A percentile compares a stretch with the other conserved stretches of the same genome.
Evolutionary conservation across 2,888 invertebrate species (phyloP).

Genomic region (Tryphoninae sp.): DNA sequence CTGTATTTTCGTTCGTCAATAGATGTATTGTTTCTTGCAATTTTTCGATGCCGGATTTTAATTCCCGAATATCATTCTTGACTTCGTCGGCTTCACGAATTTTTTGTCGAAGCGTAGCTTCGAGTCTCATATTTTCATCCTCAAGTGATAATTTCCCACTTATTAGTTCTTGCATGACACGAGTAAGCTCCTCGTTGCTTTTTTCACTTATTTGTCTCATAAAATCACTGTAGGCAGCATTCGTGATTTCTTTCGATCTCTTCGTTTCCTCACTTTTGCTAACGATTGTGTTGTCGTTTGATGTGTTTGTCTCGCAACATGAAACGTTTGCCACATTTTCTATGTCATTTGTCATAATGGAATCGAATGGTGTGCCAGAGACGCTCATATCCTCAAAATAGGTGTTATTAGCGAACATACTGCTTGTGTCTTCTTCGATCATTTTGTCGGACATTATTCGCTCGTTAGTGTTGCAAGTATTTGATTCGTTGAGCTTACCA

Average conservation of each 20-base stretch:
- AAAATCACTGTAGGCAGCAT: slow-evolving; percentile 52
- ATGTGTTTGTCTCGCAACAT: slow-evolving; percentile 11
- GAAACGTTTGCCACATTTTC: slow-evolving; percentile 28
- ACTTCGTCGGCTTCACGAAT: slow-evolving; percentile 74
- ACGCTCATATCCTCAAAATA: slow-evolving; percentile 72
- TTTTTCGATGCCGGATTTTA: slow-evolving; percentile 72
- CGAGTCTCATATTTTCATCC: slow-evolving; percentile 71
- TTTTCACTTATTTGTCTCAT: slow-evolving; percentile 51
- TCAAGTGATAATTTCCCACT: slow-evolving; percentile 65
- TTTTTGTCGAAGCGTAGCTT: slow-evolving; percentile 69
- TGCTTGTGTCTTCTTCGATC: slow-evolving; percentile 68
- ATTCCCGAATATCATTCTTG: slow-evolving; percentile 69
- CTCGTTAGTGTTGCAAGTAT: background rate
- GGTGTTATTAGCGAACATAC: slow-evolving; percentile 72
- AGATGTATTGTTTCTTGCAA: slow-evolving; percentile 72
- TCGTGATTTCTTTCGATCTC: slow-evolving; percentile 39
- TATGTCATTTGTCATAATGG: slow-evolving; percentile 42
- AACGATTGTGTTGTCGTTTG: slow-evolving; percentile 14
- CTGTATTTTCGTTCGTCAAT: slow-evolving; percentile 75
- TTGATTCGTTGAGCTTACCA: slow-evolving; percentile 27
- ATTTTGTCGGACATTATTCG: slow-evolving; percentile 7
- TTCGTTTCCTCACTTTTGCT: slow-evolving; percentile 45
- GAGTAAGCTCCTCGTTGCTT: slow-evolving; percentile 56
- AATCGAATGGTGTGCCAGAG: slow-evolving; percentile 55
- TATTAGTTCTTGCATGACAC: slow-evolving; percentile 59